Evolutionary conservation across 2,888 invertebrate species (phyloP).

Genomic region (Hemicrepidius hirtus): DNA sequence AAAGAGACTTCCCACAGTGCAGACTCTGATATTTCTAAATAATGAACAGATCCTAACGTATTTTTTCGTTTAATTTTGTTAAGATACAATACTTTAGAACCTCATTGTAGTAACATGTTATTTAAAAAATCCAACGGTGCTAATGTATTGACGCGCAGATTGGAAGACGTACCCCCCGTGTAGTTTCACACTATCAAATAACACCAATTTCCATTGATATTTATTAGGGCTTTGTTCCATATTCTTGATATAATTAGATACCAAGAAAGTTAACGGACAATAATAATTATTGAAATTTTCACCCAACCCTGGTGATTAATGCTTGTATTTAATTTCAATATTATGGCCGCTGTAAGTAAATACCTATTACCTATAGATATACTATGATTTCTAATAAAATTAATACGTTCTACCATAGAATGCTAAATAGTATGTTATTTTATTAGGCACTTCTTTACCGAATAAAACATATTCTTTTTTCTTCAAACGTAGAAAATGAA

Average conservation of each 20-base stretch:
- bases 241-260: conserved; percentile 12
- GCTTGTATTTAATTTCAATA: background rate
- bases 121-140: conserved; percentile 20
- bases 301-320: background rate
- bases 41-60: background rate
- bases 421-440: too few species aligned
- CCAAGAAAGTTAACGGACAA: background rate
- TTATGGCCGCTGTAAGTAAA: background rate
- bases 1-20: background rate
- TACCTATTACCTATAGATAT: too few species aligned
- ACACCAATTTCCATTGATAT: conserved; percentile 41
- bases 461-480: too few species aligned
- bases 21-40: conserved; percentile 10
- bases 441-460: too few species aligned
- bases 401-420: too few species aligned
- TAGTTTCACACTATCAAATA: conserved; percentile 44
- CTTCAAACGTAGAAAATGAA: too few species aligned
- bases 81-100: conserved; percentile 16
- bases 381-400: too few species aligned
- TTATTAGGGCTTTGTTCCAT: conserved; percentile 29
- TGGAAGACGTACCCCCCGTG: conserved; percentile 43
- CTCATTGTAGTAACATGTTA: conserved; percentile 8
- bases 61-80: background rate
- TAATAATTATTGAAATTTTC: conserved; percentile 15
- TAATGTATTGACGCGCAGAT: conserved; percentile 40